phyloP scores from a whole-genome alignment of 2,797 vertebrate species.

The Xerus rutilus region DNA sequence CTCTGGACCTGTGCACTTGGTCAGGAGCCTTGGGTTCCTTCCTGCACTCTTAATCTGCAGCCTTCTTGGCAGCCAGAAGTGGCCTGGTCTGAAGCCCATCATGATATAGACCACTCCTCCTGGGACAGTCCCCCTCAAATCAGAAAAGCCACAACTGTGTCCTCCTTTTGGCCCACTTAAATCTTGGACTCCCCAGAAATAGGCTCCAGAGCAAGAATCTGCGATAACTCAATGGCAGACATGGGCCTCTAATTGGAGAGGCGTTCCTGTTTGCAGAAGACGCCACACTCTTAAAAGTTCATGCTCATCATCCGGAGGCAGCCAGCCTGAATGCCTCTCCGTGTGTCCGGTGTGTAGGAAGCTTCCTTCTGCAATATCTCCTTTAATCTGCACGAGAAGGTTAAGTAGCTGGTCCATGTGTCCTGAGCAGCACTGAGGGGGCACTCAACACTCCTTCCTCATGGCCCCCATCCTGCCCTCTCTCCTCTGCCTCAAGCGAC shows the following conservation, averaged over 20 bases:
- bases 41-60: background rate
- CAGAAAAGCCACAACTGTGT: background rate
- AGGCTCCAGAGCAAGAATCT: background rate
- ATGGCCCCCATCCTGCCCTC: fast-evolving
- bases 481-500: fast-evolving
- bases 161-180: background rate
- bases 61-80: background rate
- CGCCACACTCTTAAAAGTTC: background rate
- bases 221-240: no score
- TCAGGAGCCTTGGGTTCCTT: background rate
- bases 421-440: fast-evolving
- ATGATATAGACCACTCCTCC: fast-evolving
- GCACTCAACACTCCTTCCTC: fast-evolving
- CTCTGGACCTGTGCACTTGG: background rate
- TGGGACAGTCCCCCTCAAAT: background rate
- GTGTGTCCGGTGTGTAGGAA: background rate
- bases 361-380: fast-evolving
- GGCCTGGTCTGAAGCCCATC: background rate
- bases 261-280: fast-evolving
- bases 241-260: background rate
- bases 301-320: no score
- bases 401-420: background rate
- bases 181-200: background rate
- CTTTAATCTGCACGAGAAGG: background rate
- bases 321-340: no score